A percentile compares a stretch with the other conserved stretches of the same genome.
Evolutionary conservation across 1,140 invertebrate genomes (phyloP).

Genomic region (Bradynema listronoti): DNA sequence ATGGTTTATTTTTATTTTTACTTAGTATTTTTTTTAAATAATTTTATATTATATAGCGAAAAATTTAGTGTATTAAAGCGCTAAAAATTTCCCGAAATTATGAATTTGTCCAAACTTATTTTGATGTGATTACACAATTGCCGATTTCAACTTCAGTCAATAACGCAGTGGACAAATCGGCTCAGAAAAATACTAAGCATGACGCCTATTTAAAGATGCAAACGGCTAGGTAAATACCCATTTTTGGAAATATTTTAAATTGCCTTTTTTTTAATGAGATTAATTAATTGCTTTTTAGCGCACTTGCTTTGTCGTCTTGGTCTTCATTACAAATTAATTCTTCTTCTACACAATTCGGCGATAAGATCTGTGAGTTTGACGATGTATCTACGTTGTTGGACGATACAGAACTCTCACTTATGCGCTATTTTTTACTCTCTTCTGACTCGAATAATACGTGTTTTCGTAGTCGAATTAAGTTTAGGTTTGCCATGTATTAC

Average conservation of each 20-base stretch:
- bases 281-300: slow-evolving; percentile 6
- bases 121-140: not conserved
- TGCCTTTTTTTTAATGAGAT: not conserved
- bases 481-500: too few relatives aligned
- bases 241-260: not conserved
- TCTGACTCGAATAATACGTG: not conserved
- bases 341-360: slow-evolving; percentile 2
- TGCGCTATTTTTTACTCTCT: not conserved
- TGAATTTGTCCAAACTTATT: too few relatives aligned
- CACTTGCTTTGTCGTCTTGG: slow-evolving; percentile 30
- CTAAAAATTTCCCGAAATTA: too few relatives aligned
- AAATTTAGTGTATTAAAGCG: too few relatives aligned
- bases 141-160: not conserved
- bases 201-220: not conserved
- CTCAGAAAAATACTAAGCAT: not conserved
- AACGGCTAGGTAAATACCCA: not conserved
- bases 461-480: too few relatives aligned
- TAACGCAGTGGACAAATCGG: not conserved
- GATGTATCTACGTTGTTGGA: slow-evolving; percentile 5
- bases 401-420: slow-evolving; percentile 7
- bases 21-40: too few relatives aligned
- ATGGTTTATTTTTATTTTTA: too few relatives aligned
- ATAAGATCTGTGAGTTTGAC: slow-evolving; percentile 2
- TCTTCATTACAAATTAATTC: slow-evolving; percentile 10
- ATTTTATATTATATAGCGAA: too few relatives aligned